Conservation (phyloP, 92 coral and sea anemone genomes). For the Zoanthus sansibaricus region DNA sequence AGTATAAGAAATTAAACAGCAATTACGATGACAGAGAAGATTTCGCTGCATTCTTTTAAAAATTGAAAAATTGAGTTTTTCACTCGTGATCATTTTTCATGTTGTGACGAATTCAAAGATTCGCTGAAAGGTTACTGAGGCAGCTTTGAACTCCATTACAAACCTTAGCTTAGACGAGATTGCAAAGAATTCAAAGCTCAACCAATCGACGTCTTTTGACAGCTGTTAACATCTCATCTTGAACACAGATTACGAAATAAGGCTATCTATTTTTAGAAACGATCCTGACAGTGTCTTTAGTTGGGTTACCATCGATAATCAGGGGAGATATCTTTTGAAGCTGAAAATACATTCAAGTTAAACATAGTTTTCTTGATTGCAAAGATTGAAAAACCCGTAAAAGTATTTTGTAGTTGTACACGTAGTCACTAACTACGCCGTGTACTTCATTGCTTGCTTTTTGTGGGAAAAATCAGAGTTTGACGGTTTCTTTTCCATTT, state of each 20-base stretch:
- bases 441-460: no score
- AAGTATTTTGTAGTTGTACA: no score
- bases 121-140: neutral
- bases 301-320: neutral
- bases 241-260: neutral
- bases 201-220: constrained; percentile 26
- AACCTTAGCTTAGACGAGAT: neutral
- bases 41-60: neutral
- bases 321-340: no score
- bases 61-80: neutral
- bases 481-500: no score
- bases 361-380: no score
- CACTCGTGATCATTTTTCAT: neutral
- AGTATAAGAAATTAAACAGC: neutral
- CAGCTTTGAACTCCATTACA: neutral
- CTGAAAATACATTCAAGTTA: no score
- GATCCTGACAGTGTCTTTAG: neutral
- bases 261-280: neutral
- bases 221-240: constrained; percentile 11
- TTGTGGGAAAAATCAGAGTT: no score
- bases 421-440: no score
- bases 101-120: neutral
- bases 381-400: no score
- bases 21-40: neutral
- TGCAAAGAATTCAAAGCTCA: neutral